A percentile compares a stretch with the other conserved stretches of the same genome.
Evolutionary conservation across 2,113 vertebrate genomes (phyloP).

Genomic region (Opisthocomus hoazin): DNA sequence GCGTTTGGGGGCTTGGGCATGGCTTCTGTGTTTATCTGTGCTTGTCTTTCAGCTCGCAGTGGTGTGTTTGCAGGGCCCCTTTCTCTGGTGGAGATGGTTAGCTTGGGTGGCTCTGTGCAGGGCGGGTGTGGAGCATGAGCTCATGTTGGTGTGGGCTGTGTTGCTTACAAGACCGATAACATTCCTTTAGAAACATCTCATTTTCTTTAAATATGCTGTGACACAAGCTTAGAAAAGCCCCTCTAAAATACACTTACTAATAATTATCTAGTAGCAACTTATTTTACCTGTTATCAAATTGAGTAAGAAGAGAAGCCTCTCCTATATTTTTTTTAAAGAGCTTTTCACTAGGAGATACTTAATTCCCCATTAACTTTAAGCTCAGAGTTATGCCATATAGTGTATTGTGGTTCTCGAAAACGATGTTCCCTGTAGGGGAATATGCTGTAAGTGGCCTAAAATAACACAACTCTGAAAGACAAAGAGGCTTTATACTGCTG

Average conservation of each 20-base stretch:
- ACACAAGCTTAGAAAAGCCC: not conserved
- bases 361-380: not conserved
- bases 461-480: not conserved
- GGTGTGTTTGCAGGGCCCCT: not conserved
- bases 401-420: not conserved
- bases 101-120: not conserved
- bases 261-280: not conserved
- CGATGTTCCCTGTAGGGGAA: accelerated
- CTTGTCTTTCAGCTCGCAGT: not conserved
- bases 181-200: not conserved
- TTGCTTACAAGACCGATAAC: not conserved
- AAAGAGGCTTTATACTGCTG: not conserved
- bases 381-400: not conserved
- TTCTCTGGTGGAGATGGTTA: not conserved
- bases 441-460: not conserved
- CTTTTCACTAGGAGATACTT: not conserved
- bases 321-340: not conserved
- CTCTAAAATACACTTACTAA: not conserved
- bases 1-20: not conserved
- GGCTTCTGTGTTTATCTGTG: not conserved
- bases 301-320: not conserved
- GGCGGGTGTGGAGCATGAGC: not conserved
- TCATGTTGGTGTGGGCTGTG: not conserved
- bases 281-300: not conserved
- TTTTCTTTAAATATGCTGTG: not conserved